Evolutionary conservation across 2,113 vertebrate genomes (phyloP).

Genomic region (Actenoides hombroni): DNA sequence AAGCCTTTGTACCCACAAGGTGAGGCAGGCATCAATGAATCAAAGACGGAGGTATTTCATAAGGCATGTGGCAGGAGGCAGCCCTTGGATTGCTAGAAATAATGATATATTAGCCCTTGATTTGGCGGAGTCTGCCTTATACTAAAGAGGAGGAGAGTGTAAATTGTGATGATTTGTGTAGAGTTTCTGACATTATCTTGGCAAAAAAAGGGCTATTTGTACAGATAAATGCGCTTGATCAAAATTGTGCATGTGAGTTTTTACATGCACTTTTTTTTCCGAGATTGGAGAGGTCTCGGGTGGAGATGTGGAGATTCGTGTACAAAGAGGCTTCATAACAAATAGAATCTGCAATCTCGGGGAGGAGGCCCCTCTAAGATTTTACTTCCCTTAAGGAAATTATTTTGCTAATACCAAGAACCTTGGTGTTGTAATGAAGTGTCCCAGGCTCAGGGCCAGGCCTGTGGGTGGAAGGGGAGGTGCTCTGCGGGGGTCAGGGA

Average conservation of each 20-base stretch:
- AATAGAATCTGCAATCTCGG: background rate
- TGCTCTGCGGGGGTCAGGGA: background rate
- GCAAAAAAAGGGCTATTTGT: slow-evolving; percentile 33
- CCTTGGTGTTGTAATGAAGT: background rate
- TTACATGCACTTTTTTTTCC: background rate
- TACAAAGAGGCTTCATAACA: background rate
- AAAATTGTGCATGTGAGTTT: background rate
- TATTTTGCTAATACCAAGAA: background rate
- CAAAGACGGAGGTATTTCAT: slow-evolving; percentile 69
- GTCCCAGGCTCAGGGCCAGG: background rate
- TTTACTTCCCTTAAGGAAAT: background rate
- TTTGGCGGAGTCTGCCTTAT: slow-evolving; percentile 56
- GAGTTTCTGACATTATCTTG: slow-evolving; percentile 64
- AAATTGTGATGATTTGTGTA: slow-evolving; percentile 69
- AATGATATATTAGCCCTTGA: slow-evolving; percentile 70
- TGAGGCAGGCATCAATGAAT: slow-evolving; percentile 60
- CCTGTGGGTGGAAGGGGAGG: background rate
- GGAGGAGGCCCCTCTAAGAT: background rate
- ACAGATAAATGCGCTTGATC: slow-evolving; percentile 45
- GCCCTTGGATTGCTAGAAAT: slow-evolving; percentile 65
- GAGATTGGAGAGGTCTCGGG: background rate
- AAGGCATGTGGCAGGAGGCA: slow-evolving; percentile 66
- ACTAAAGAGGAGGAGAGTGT: slow-evolving; percentile 69
- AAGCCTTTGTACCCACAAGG: slow-evolving; percentile 11
- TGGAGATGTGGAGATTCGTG: background rate